Conservation (phyloP, 2,797 vertebrate species). For the Sphenopsis melanotis region DNA sequence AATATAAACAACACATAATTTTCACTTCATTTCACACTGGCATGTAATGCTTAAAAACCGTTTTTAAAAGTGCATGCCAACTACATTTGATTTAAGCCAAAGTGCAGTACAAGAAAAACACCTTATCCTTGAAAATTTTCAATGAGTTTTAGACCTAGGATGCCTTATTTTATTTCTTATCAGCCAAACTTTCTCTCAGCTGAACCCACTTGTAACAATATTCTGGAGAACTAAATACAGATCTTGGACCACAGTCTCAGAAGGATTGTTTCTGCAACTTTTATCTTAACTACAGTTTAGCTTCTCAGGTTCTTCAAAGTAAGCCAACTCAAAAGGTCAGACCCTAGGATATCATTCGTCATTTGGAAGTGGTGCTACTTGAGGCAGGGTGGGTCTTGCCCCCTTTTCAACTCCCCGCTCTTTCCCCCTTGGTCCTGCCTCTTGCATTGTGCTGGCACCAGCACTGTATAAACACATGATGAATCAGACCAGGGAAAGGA, state of each 20-base stretch:
- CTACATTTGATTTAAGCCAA: conserved; percentile 1
- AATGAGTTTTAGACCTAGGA: not conserved
- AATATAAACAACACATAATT: conserved; percentile 51
- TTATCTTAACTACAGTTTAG: not conserved
- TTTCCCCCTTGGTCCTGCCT: not conserved
- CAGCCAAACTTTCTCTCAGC: not conserved
- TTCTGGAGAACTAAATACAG: not conserved
- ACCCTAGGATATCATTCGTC: not conserved
- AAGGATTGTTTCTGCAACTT: not conserved
- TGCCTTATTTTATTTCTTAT: not conserved
- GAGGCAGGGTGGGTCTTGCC: not conserved
- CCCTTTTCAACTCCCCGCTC: not conserved
- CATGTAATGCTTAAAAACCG: conserved; percentile 14
- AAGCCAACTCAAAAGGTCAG: not conserved
- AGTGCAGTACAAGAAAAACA: not conserved
- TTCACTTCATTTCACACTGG: conserved; percentile 24
- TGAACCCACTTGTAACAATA: not conserved
- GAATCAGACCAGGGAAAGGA: not conserved
- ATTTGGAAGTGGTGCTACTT: not conserved
- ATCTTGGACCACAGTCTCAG: not conserved
- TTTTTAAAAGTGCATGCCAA: not conserved
- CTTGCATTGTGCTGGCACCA: not conserved
- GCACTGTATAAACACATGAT: not conserved
- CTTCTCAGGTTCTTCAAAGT: not conserved
- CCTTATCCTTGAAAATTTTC: not conserved